phyloP scores from a whole-genome alignment of 2,888 invertebrate species.

The Mystacides longicornis region DNA sequence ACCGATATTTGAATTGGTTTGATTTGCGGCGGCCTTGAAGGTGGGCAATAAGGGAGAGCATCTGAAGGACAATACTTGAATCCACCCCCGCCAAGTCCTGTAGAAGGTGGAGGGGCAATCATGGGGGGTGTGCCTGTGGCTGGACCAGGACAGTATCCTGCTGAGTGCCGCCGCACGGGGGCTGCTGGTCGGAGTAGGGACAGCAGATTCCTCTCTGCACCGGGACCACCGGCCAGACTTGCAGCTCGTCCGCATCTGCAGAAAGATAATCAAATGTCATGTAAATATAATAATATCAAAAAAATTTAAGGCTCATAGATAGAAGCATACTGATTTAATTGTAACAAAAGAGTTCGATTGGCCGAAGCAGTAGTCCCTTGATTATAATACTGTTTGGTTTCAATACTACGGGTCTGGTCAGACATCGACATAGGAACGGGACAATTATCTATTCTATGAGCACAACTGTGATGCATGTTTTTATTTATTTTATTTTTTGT shows the following conservation, averaged over 20 bases:
- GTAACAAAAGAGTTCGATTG: too few species aligned
- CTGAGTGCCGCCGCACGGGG: slow-evolving; percentile 44
- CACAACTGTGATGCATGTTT: too few species aligned
- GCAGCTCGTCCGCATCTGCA: slow-evolving; percentile 44
- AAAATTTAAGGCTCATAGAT: too few species aligned
- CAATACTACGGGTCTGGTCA: too few species aligned
- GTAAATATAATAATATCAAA: too few species aligned
- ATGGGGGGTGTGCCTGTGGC: slow-evolving; percentile 31
- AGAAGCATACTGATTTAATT: too few species aligned
- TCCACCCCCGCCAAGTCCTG: slow-evolving; percentile 27
- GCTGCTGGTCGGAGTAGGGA: slow-evolving; percentile 45
- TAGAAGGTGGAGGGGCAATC: slow-evolving; percentile 8
- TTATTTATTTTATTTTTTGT: too few species aligned
- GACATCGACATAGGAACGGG: too few species aligned
- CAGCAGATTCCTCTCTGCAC: slow-evolving; percentile 46
- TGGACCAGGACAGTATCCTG: slow-evolving; percentile 39
- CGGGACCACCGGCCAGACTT: slow-evolving; percentile 45
- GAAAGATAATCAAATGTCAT: neutral
- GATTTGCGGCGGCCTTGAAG: slow-evolving; percentile 34
- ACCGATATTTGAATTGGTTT: slow-evolving; percentile 11
- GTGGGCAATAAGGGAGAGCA: slow-evolving; percentile 47
- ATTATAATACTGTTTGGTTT: too few species aligned
- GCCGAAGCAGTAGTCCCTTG: too few species aligned
- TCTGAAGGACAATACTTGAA: slow-evolving; percentile 49
- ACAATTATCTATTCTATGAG: too few species aligned